Conservation (phyloP, 2,797 vertebrate species). For the Erpetoichthys calabaricus region DNA sequence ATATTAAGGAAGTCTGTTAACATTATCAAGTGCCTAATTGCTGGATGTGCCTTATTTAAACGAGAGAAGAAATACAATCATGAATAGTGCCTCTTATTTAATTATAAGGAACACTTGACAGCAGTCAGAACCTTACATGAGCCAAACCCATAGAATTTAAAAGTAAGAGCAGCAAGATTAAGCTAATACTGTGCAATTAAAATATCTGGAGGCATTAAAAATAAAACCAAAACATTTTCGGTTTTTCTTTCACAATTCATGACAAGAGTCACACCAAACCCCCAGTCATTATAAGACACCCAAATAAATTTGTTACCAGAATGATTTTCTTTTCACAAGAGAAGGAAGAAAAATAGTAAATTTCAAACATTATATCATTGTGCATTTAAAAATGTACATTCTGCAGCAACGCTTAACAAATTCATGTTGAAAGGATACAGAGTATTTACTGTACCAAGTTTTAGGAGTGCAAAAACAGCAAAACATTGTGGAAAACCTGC, state of each 20-base stretch:
- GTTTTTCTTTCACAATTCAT: conserved; percentile 25
- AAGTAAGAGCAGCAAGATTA: conserved; percentile 39
- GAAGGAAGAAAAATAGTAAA: conserved; percentile 34
- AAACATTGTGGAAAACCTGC: conserved; percentile 18
- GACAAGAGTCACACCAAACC: conserved; percentile 31
- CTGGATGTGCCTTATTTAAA: neutral
- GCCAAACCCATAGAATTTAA: conserved; percentile 32
- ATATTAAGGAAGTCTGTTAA: too few relatives aligned
- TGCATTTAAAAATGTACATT: conserved; percentile 49
- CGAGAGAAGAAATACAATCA: too few relatives aligned
- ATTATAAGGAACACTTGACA: too few relatives aligned
- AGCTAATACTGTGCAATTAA: conserved; percentile 63
- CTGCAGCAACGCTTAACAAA: conserved; percentile 30
- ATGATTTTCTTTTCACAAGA: too few relatives aligned
- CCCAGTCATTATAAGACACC: conserved; percentile 30
- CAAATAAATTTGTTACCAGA: conserved; percentile 25
- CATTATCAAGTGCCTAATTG: neutral
- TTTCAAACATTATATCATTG: conserved; percentile 45
- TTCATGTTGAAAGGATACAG: conserved; percentile 35
- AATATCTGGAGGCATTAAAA: conserved; percentile 36
- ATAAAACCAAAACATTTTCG: conserved; percentile 44
- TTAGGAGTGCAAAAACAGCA: conserved; percentile 60
- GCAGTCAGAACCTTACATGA: conserved; percentile 1
- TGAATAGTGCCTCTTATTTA: too few relatives aligned
- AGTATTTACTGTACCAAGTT: conserved; percentile 30